These are phyloP conservation scores for Sapajus apella DNA, from an alignment of 2,113 vertebrate species.

Conservation along the genomic window DNA sequence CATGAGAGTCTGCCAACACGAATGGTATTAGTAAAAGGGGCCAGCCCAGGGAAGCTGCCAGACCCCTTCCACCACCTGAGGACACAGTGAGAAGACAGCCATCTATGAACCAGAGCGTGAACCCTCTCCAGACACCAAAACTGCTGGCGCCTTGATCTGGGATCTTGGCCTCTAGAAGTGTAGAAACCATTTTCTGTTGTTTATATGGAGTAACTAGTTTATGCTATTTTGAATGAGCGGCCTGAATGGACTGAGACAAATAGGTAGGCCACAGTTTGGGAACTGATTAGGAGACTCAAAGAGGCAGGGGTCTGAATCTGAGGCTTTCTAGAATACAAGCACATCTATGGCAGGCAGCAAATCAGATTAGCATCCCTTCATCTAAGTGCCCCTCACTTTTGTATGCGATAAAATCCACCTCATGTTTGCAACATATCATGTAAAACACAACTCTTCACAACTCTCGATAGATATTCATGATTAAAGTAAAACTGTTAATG, in stretches of 20 bases:
- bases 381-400: neutral
- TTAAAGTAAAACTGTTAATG: constrained; percentile 16
- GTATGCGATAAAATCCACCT: neutral
- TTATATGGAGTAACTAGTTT: neutral
- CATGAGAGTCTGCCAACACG: too few relatives aligned
- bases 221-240: neutral
- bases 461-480: neutral
- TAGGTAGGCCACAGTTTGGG: rapidly evolving
- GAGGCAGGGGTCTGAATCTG: neutral
- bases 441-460: neutral
- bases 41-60: too few relatives aligned
- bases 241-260: neutral
- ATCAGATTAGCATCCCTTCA: neutral
- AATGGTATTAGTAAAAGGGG: neutral
- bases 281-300: neutral
- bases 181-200: neutral
- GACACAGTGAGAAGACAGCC: neutral
- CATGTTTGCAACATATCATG: neutral
- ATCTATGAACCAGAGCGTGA: rapidly evolving
- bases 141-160: too few relatives aligned
- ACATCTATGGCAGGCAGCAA: too few relatives aligned
- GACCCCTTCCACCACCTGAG: neutral
- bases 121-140: neutral
- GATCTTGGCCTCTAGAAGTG: neutral
- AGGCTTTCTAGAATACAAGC: neutral